Evolutionary conservation across 2,888 invertebrate species (phyloP), one percentile per base, ranked within the genome.

Genomic region (Drosophila flavopinicola): DNA sequence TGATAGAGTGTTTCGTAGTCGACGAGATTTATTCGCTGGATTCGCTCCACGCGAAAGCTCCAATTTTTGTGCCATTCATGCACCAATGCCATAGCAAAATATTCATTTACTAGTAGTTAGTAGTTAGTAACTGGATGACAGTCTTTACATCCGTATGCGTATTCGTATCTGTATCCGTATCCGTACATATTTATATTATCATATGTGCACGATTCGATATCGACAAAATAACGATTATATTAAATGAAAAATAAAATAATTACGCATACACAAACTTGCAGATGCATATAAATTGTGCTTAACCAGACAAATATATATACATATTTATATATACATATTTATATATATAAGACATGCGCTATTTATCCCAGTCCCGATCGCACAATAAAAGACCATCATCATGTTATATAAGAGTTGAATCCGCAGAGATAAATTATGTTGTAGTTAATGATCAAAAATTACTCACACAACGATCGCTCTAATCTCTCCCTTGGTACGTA

Each of bases 81-180:
- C 85, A 74, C 83, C 78, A 72, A 83, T 85, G 85, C 85, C 73
- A 72, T 84, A 84, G 71, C 69, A 63, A 86, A 75, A 75, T 52
- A 61, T 53, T 70, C 32, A 57, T 53, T 58, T 25, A 41, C n/a
- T 41, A 39, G 39, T 59, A 64, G 25, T 3, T 42, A 27, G 25
- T 78, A 65, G 61, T 24, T 64, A 78, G 60, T 63, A 54, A 66
- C 54, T 44, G 20, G 13, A 29, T 15, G 30, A 48, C 32, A 52
- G 33, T 13, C 11, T 25, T 48, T 33, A 42, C 25, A 42, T 35
- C 35, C 15, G 11, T 33, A 54, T 47, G 29, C 30, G 24, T 44
- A 65, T 39, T 27, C 33, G 39, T 44, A 37, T 33, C 20, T 10
- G 30, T 27, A 44, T 20, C 9, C 23, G 13, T 30, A 33, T 29